Conservation (phyloP, 2,113 vertebrate genomes). For the Tupaia chinensis region DNA sequence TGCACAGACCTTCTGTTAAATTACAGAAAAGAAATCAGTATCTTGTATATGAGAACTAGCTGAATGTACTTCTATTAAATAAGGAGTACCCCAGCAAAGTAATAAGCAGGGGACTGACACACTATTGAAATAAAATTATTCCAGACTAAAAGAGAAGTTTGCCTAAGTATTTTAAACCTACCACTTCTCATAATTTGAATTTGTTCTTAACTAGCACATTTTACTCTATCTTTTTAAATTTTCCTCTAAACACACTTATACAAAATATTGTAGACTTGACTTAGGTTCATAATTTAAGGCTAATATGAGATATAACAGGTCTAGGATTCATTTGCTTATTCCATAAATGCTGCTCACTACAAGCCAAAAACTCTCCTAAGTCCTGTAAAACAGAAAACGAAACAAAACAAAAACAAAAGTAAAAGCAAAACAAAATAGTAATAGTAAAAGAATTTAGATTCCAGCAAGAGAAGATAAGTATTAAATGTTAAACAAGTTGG, state of each 20-base stretch:
- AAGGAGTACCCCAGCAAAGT: not conserved
- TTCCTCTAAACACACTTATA: slow-evolving; percentile 17
- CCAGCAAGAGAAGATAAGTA: not conserved
- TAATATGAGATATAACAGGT: slow-evolving; percentile 17
- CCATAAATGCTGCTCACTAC: not conserved
- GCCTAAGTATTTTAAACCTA: not conserved
- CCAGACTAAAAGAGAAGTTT: not conserved
- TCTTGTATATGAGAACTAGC: not conserved
- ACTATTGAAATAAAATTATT: slow-evolving; percentile 40
- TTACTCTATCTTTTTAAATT: not conserved
- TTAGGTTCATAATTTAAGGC: not conserved
- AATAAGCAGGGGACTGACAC: slow-evolving; percentile 6
- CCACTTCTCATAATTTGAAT: slow-evolving; percentile 26
- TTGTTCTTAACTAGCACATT: slow-evolving; percentile 22
- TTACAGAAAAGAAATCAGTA: not conserved
- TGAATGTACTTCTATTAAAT: not conserved
- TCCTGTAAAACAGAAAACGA: not conserved
- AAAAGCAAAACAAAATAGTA: not conserved
- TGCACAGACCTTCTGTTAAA: no score
- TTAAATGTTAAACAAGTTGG: not conserved
- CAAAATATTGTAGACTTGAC: not conserved
- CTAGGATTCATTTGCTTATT: not conserved
- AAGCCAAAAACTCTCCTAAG: not conserved
- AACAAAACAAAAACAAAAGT: no score
- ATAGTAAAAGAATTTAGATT: not conserved